These are phyloP conservation scores for Chaenodraco wilsoni DNA, from an alignment of 2,797 vertebrate genomes.

Conservation along the genomic window DNA sequence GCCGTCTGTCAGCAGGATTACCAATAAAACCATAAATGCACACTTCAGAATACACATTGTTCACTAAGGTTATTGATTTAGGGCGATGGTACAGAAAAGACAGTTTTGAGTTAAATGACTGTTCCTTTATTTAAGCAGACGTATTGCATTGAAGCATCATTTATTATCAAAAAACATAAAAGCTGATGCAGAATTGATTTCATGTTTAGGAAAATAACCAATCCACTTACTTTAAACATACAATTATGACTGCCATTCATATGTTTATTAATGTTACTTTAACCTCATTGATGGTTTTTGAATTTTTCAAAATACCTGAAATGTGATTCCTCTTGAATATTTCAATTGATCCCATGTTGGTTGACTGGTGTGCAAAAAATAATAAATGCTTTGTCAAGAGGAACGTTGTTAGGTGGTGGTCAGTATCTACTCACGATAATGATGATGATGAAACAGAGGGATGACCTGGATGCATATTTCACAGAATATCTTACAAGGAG, in stretches of 20 bases:
- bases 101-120: not conserved
- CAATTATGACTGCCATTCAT: conserved; percentile 13
- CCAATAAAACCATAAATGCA: conserved; percentile 44
- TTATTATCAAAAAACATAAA: not conserved
- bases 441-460: conserved; percentile 64
- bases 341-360: conserved; percentile 63
- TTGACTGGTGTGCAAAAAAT: conserved; percentile 61
- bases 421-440: conserved; percentile 68
- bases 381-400: conserved; percentile 29
- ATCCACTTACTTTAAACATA: conserved; percentile 17
- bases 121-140: conserved; percentile 9
- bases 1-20: conserved; percentile 36
- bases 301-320: conserved; percentile 28
- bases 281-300: conserved; percentile 18
- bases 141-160: conserved; percentile 10
- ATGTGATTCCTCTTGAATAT: conserved; percentile 54
- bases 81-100: conserved; percentile 5
- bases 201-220: not conserved
- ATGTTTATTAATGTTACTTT: conserved; percentile 24
- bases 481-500: conserved; percentile 69
- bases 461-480: conserved; percentile 72
- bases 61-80: conserved; percentile 21
- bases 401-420: conserved; percentile 23
- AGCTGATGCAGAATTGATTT: not conserved
- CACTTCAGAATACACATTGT: conserved; percentile 38